These are phyloP conservation scores for Pachypanchax playfairii DNA, from an alignment of 2,113 vertebrate species.

Conservation along the genomic window DNA sequence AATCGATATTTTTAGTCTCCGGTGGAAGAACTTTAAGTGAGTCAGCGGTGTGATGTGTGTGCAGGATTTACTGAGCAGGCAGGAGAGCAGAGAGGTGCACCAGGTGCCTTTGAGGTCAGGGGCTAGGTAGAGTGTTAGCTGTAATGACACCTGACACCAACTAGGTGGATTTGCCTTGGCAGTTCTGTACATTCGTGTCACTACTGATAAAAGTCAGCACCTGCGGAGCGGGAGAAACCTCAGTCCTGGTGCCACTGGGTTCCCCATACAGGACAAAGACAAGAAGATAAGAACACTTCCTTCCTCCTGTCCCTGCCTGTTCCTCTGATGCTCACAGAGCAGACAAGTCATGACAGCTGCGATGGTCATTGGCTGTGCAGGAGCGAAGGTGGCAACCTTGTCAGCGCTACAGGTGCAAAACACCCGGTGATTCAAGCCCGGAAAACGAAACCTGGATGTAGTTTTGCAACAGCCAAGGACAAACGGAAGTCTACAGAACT, in stretches of 20 bases:
- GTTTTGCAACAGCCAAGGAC: slow-evolving; percentile 57
- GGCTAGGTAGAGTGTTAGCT: slow-evolving; percentile 73
- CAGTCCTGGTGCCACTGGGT: slow-evolving; percentile 51
- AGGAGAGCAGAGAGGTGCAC: slow-evolving; percentile 47
- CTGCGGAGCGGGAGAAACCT: slow-evolving; percentile 59
- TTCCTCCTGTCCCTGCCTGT: slow-evolving; percentile 64
- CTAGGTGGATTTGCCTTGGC: slow-evolving; percentile 71
- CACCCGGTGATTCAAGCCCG: slow-evolving; percentile 33
- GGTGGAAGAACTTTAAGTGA: slow-evolving; percentile 21
- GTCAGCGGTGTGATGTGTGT: slow-evolving; percentile 14
- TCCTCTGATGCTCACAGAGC: slow-evolving; percentile 60
- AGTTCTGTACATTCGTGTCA: slow-evolving; percentile 78
- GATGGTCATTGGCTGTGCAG: slow-evolving; percentile 47
- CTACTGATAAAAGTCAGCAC: slow-evolving; percentile 71
- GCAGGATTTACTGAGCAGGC: slow-evolving; percentile 54
- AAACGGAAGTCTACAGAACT: slow-evolving; percentile 45
- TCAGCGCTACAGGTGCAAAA: slow-evolving; percentile 49
- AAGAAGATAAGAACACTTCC: slow-evolving; percentile 63
- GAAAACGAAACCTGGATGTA: slow-evolving; percentile 52
- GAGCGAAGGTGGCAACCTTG: slow-evolving; percentile 62
- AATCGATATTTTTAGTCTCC: slow-evolving; percentile 10
- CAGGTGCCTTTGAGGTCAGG: slow-evolving; percentile 73
- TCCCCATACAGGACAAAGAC: slow-evolving; percentile 54
- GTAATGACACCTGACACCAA: slow-evolving; percentile 76
- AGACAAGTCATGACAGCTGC: slow-evolving; percentile 62